Base-by-base conservation (phyloP, 2,113 vertebrate genomes). In the Sialia sialis region DNA sequence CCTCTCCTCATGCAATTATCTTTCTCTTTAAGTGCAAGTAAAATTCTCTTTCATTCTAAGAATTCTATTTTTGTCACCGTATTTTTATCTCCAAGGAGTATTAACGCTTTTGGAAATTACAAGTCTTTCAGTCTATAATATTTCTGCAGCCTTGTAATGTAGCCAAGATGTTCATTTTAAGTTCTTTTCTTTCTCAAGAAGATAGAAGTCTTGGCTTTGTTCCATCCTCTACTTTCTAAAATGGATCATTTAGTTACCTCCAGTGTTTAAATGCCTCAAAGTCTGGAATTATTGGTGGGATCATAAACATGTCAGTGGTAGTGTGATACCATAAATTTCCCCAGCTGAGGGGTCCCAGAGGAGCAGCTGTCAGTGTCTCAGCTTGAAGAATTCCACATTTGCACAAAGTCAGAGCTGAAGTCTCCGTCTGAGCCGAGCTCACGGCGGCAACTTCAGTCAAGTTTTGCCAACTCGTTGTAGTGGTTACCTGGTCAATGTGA, bases 141-240 rank as follows among this genome's bases (percentile, higher is more conserved):
- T 62, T 89, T 96, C 59, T 44, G 41, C 77, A 58, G 27, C 48
- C 73, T 93, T 89, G 38, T 92, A 89, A 92, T 75, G 64, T 58
- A 67, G 67, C 75, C 59, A 89, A 83, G 67, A 52, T 79, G 67
- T 70, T 93, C 6, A 73, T 93, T 94, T 96, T 39, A 84, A 83
- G n/a, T 63, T 80, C 38, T 68, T 69, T 85, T 87, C 41, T 48
- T 91, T 77, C 84, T 74, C 46, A 62, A 32, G 30, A 62, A 87
- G 63, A 54, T 87, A 72, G 60, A 62, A 69, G 15, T 58, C 13
- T 91, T 95, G 82, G 59, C 72, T 90, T 83, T 74, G 30, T 85
- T 94, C 80, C 58, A 58, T 52, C 23, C 58, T 84, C 48, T 66
- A 10, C 30, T 75, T 67, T 93, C 63, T 49, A 39, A 22, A 93